These are phyloP conservation scores for Troides helena DNA, from an alignment of 2,888 invertebrate genomes.

Conservation along the genomic window DNA sequence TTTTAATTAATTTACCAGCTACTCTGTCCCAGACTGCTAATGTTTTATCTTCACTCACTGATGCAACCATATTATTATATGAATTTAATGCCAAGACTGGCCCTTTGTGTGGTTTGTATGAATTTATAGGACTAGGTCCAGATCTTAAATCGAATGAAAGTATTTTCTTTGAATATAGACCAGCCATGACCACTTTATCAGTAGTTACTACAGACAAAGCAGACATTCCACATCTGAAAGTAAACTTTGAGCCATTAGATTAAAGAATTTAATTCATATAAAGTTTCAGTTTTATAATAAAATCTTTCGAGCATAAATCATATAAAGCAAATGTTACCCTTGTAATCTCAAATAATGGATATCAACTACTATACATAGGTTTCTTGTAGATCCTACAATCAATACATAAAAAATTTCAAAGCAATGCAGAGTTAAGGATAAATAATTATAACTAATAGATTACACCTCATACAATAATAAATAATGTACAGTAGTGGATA, in stretches of 20 bases:
- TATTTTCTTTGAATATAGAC: slow-evolving; percentile 78
- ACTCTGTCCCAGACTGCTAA: slow-evolving; percentile 79
- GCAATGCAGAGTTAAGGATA: too few relatives aligned
- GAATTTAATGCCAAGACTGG: slow-evolving; percentile 71
- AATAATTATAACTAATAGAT: too few relatives aligned
- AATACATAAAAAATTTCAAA: too few relatives aligned
- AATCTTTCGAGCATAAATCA: too few relatives aligned
- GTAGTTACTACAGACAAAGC: slow-evolving; percentile 75
- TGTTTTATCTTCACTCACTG: slow-evolving; percentile 81
- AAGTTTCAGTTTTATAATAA: too few relatives aligned
- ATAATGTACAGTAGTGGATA: too few relatives aligned
- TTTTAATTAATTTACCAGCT: slow-evolving; percentile 66
- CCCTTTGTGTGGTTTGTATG: slow-evolving; percentile 75
- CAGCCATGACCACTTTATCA: slow-evolving; percentile 72
- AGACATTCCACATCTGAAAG: slow-evolving; percentile 70
- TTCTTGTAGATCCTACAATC: too few relatives aligned
- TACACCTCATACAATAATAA: too few relatives aligned
- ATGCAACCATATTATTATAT: slow-evolving; percentile 72
- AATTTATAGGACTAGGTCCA: slow-evolving; percentile 57
- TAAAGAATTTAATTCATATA: neutral
- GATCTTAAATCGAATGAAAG: slow-evolving; percentile 75
- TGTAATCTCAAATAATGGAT: too few relatives aligned
- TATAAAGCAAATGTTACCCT: too few relatives aligned
- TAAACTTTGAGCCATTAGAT: neutral
- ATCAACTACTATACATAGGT: too few relatives aligned